phyloP scores from a whole-genome alignment of 2,888 invertebrate genomes.

The Pseudococcus viburni region DNA sequence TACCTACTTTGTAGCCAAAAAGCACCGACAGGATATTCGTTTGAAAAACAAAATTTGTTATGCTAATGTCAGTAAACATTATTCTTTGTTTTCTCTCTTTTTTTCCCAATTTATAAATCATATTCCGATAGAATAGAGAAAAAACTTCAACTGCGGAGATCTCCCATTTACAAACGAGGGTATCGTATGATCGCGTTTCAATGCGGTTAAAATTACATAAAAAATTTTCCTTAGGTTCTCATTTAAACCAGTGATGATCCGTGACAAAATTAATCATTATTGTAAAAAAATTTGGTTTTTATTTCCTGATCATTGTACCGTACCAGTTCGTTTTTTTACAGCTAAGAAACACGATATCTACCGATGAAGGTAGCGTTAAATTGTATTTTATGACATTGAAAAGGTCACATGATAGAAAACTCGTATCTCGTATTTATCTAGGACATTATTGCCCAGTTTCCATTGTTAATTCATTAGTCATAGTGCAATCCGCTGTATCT shows the following conservation, averaged over 20 bases:
- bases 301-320: constrained; percentile 51
- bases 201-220: not conserved
- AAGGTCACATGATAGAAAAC: constrained; percentile 49
- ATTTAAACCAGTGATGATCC: constrained; percentile 27
- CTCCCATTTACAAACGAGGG: not conserved
- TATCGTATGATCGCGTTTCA: not conserved
- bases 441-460: constrained; percentile 43
- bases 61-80: not conserved
- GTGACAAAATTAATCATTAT: constrained; percentile 43
- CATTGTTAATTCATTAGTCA: constrained; percentile 53
- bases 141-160: not conserved
- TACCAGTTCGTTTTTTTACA: constrained; percentile 11
- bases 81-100: not conserved
- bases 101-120: not conserved
- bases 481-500: constrained; percentile 16
- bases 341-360: constrained; percentile 21
- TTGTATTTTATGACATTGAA: constrained; percentile 43
- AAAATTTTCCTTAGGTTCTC: not conserved
- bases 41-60: constrained; percentile 12
- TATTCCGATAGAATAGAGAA: not conserved
- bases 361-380: constrained; percentile 49
- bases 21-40: not conserved
- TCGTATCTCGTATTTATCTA: constrained; percentile 37
- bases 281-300: constrained; percentile 17
- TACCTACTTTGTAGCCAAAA: not conserved